phyloP scores from a whole-genome alignment of 2,888 invertebrate species.

The Caradrina kadenii region DNA sequence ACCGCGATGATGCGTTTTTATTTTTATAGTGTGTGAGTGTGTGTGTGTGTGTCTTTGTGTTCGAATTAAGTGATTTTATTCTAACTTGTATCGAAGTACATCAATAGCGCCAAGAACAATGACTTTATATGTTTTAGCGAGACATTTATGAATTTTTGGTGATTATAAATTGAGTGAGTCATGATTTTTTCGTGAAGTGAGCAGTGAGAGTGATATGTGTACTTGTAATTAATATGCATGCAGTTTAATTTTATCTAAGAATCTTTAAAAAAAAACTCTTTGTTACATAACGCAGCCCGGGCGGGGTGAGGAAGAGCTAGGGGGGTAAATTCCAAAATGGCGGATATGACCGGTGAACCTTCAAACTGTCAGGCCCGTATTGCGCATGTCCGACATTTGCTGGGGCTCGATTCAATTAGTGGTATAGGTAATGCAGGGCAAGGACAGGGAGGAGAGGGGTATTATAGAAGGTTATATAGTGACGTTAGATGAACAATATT shows the following conservation, averaged over 20 bases:
- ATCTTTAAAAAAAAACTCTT: neutral
- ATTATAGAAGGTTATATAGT: too few relatives aligned
- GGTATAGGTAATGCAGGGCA: neutral
- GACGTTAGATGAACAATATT: too few relatives aligned
- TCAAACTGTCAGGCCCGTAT: slow-evolving; percentile 3
- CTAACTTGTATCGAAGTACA: too few relatives aligned
- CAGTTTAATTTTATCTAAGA: neutral
- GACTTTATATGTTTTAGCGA: neutral
- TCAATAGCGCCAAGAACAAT: neutral
- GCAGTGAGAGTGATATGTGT: too few relatives aligned
- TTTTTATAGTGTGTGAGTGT: neutral
- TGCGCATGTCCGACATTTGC: slow-evolving; percentile 32
- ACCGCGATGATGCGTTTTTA: neutral
- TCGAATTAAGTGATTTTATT: too few relatives aligned
- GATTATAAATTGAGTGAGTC: neutral
- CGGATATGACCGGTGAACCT: slow-evolving; percentile 7
- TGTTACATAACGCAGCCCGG: neutral
- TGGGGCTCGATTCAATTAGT: slow-evolving; percentile 8
- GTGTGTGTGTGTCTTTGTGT: neutral
- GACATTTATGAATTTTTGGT: neutral
- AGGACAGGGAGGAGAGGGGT: too few relatives aligned
- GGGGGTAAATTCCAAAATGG: slow-evolving; percentile 23
- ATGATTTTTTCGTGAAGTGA: neutral
- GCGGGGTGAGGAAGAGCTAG: neutral
- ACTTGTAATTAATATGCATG: too few relatives aligned